These are phyloP conservation scores for Enteromius unitaeniatus DNA, from an alignment of 2,797 vertebrate species.

Conservation along the genomic window DNA sequence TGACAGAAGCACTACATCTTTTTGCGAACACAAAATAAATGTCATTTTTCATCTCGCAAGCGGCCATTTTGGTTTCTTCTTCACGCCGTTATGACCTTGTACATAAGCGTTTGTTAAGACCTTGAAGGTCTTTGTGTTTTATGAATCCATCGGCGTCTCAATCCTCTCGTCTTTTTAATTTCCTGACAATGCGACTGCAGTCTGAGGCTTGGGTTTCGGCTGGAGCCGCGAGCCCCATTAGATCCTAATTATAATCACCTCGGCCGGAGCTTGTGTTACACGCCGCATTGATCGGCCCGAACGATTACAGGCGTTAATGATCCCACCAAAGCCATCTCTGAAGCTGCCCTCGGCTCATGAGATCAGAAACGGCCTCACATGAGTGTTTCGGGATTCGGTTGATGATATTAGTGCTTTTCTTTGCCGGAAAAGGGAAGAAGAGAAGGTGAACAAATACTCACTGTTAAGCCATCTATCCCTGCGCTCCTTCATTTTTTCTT, in stretches of 20 bases:
- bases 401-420: neutral
- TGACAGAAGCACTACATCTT: neutral
- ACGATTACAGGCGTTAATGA: conserved; percentile 55
- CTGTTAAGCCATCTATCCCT: conserved; percentile 78
- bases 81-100: neutral
- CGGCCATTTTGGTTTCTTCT: neutral
- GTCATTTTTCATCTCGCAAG: neutral
- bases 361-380: neutral
- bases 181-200: conserved; percentile 56
- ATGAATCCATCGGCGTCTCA: neutral
- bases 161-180: conserved; percentile 54
- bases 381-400: neutral
- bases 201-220: conserved; percentile 63
- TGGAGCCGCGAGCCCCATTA: conserved; percentile 70
- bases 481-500: conserved; percentile 80
- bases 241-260: conserved; percentile 73
- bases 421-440: neutral
- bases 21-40: neutral
- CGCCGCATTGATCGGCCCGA: conserved; percentile 68
- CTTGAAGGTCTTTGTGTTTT: neutral
- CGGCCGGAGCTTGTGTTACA: conserved; percentile 72
- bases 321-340: conserved; percentile 41
- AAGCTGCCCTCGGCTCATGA: neutral
- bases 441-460: conserved; percentile 64
- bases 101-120: neutral